These are phyloP conservation scores for Gyrodactylus bullatarudis DNA, from an alignment of 1,140 invertebrate genomes.

Conservation along the genomic window DNA sequence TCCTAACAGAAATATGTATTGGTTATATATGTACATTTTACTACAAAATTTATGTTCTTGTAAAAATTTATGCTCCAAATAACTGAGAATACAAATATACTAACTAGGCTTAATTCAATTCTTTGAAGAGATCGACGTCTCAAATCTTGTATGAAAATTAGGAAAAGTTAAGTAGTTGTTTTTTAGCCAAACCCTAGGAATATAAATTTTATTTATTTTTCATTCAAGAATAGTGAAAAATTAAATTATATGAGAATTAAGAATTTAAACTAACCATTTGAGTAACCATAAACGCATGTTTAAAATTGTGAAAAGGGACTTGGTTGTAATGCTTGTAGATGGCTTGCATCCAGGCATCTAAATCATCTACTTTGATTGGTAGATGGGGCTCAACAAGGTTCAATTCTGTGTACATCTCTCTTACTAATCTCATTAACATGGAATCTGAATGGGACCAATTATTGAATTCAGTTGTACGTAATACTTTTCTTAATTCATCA, in stretches of 20 bases:
- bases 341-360: constrained; percentile 17
- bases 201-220: no score
- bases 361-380: constrained; percentile 31
- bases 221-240: no score
- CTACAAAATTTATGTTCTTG: no score
- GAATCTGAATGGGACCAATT: constrained; percentile 46
- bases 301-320: constrained; percentile 49
- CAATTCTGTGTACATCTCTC: constrained; percentile 47
- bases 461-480: constrained; percentile 26
- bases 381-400: constrained; percentile 35
- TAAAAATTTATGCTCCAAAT: no score
- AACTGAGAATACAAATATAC: no score
- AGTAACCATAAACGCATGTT: constrained; percentile 53
- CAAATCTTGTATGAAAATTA: no score
- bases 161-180: no score
- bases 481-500: not conserved
- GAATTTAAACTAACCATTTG: constrained; percentile 37
- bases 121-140: no score
- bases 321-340: constrained; percentile 18
- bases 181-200: no score
- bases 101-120: no score
- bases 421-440: constrained; percentile 39
- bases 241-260: constrained; percentile 19
- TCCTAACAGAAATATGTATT: no score
- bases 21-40: no score